A percentile compares a stretch with the other conserved stretches of the same genome.
phyloP scores from a whole-genome alignment of 35 echinoderm and acorn worm genomes.

The Ophioderma brevispina region DNA sequence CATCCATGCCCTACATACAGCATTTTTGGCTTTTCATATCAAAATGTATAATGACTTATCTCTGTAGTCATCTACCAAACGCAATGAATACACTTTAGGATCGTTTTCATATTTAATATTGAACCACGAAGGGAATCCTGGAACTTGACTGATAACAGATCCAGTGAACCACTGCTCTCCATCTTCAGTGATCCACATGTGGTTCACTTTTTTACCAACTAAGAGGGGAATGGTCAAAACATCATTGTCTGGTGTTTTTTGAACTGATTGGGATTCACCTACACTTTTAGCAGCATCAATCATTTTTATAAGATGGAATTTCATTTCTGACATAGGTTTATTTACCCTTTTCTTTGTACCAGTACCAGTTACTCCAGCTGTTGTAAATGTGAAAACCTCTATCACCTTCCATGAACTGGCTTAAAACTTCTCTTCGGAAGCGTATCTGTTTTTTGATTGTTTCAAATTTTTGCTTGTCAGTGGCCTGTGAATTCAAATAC shows the following conservation, averaged over 20 bases:
- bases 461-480: constrained; percentile 18
- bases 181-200: constrained; percentile 25
- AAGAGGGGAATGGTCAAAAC: constrained; percentile 17
- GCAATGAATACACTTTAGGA: neutral
- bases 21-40: neutral
- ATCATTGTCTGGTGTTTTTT: constrained; percentile 32
- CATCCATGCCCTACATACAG: neutral
- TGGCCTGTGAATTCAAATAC: constrained; percentile 11
- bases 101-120: constrained; percentile 39
- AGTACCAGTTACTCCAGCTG: neutral
- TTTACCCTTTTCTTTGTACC: constrained; percentile 3
- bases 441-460: constrained; percentile 30
- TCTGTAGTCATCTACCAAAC: neutral
- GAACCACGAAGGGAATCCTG: constrained; percentile 44
- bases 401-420: constrained; percentile 14
- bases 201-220: constrained; percentile 17
- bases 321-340: neutral
- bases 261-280: neutral
- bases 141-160: constrained; percentile 40
- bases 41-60: neutral
- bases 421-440: constrained; percentile 1
- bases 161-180: constrained; percentile 17
- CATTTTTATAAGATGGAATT: constrained; percentile 2
- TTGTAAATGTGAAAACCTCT: constrained; percentile 5
- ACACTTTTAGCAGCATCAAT: constrained; percentile 28